Evolutionary conservation across 2,113 vertebrate species (phyloP).

Genomic region (Xyrauchen texanus): DNA sequence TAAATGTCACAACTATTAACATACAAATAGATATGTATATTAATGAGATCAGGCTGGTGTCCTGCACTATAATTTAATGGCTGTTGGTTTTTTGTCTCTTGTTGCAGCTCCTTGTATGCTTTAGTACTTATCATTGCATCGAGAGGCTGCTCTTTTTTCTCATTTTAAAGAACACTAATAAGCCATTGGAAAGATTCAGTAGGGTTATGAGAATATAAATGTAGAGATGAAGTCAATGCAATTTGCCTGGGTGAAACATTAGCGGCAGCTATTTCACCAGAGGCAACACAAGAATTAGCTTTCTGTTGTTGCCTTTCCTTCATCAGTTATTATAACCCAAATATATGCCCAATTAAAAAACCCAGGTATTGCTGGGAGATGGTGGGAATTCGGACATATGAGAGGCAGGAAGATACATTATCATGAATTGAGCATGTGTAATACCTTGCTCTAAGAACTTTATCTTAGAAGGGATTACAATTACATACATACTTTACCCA

Average conservation of each 20-base stretch:
- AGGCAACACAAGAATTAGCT: constrained; percentile 47
- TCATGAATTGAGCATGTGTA: not conserved
- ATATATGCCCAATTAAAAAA: constrained; percentile 29
- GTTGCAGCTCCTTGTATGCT: constrained; percentile 60
- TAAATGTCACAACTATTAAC: too few relatives aligned
- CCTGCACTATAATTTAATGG: not conserved
- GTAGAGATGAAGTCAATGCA: constrained; percentile 59
- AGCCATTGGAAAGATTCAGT: constrained; percentile 74
- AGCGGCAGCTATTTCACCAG: constrained; percentile 51
- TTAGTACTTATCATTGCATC: constrained; percentile 66
- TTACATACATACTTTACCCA: not conserved
- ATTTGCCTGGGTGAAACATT: constrained; percentile 66
- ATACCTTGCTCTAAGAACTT: not conserved
- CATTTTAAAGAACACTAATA: constrained; percentile 71
- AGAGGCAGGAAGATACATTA: not conserved
- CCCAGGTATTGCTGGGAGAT: constrained; percentile 23
- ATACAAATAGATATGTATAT: too few relatives aligned
- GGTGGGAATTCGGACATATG: not conserved
- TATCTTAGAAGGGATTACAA: not conserved
- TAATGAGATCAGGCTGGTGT: too few relatives aligned
- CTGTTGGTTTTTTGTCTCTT: constrained; percentile 8
- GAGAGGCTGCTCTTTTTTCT: constrained; percentile 58
- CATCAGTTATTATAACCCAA: constrained; percentile 32
- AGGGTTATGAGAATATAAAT: constrained; percentile 72
- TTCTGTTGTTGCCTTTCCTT: constrained; percentile 1